Percentiles rank a stretch among this genome's conserved stretches.
These are phyloP conservation scores for Chaetogeoica ovagalla DNA, from an alignment of 2,888 invertebrate species.

Conservation along the genomic window DNA sequence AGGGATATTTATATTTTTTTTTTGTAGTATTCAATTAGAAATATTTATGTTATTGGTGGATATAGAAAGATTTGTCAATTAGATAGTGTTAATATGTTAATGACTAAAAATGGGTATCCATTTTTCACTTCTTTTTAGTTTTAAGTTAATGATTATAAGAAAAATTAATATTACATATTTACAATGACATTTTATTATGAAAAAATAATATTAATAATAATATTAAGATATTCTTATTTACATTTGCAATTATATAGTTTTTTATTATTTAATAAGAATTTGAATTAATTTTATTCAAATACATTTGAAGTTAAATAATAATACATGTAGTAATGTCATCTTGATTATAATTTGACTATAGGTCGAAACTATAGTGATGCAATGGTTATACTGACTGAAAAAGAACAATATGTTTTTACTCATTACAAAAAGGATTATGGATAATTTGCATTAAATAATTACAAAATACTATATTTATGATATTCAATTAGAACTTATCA, in stretches of 20 bases:
- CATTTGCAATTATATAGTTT: too few species aligned
- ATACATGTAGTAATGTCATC: neutral
- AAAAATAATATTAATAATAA: too few species aligned
- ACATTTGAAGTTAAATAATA: neutral
- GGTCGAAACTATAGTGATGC: neutral
- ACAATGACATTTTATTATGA: too few species aligned
- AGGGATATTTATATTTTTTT: too few species aligned
- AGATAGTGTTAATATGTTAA: neutral
- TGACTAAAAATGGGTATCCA: neutral
- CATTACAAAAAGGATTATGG: neutral
- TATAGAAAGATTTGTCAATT: neutral
- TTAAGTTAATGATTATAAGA: too few species aligned
- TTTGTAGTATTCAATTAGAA: neutral
- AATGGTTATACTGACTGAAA: neutral
- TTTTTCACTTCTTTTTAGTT: too few species aligned
- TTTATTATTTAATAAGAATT: too few species aligned
- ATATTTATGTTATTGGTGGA: slow-evolving; percentile 1
- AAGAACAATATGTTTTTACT: neutral
- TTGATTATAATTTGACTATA: neutral
- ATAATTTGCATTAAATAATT: neutral
- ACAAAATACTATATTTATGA: too few species aligned
- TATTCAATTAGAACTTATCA: too few species aligned
- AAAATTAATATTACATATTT: too few species aligned
- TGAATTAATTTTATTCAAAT: neutral
- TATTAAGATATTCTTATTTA: too few species aligned